These are phyloP conservation scores for Pterocles gutturalis DNA, from an alignment of 2,113 vertebrate genomes.

Conservation along the genomic window DNA sequence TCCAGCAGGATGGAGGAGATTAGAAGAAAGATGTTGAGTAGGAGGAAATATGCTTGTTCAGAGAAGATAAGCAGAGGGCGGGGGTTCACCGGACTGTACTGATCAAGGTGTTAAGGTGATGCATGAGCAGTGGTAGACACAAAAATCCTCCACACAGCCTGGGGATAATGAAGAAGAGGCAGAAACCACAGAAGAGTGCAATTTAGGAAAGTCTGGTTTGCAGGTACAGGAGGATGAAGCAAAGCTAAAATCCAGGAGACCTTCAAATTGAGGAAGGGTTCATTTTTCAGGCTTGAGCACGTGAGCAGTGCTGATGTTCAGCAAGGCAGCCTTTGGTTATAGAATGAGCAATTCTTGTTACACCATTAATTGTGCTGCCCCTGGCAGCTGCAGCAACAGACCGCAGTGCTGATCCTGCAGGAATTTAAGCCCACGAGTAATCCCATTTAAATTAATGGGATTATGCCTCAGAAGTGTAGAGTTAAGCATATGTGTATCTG, in stretches of 20 bases:
- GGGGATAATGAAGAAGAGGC: background rate
- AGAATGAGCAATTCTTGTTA: background rate
- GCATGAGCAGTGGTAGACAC: background rate
- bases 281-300: background rate
- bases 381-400: slow-evolving; percentile 49
- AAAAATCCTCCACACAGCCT: background rate
- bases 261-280: background rate
- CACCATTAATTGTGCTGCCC: background rate
- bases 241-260: background rate
- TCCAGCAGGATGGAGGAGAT: slow-evolving; percentile 35
- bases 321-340: background rate
- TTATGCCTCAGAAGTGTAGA: slow-evolving; percentile 62
- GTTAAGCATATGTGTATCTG: slow-evolving; percentile 36
- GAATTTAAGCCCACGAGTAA: slow-evolving; percentile 49
- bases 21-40: slow-evolving; percentile 43
- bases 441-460: slow-evolving; percentile 67
- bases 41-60: slow-evolving; percentile 48
- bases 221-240: background rate
- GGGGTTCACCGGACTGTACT: background rate
- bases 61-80: background rate
- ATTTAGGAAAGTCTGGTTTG: background rate
- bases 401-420: slow-evolving; percentile 57
- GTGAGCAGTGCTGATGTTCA: background rate
- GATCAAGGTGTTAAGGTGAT: background rate
- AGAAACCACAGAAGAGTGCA: background rate